Evolutionary conservation across 2,113 vertebrate species (phyloP).

Genomic region (Gymnocephalus cernua): DNA sequence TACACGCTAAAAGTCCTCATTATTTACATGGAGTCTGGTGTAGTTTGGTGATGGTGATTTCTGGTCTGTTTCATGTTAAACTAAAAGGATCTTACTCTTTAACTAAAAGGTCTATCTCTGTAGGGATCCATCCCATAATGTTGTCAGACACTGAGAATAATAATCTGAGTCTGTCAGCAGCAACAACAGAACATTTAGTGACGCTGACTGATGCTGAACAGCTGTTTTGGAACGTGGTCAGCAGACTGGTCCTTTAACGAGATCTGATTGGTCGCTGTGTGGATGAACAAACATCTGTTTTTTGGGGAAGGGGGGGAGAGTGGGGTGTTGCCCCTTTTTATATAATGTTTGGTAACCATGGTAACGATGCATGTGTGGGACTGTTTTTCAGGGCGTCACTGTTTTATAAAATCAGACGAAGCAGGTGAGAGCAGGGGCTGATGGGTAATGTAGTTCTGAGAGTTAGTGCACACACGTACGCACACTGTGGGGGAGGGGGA

Average conservation of each 20-base stretch:
- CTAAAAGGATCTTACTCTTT: too few species aligned
- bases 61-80: too few species aligned
- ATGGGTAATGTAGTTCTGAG: constrained; percentile 51
- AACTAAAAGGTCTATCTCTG: too few species aligned
- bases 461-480: background rate
- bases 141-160: too few species aligned
- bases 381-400: background rate
- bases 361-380: constrained; percentile 54
- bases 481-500: too few species aligned
- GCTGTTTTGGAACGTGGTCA: background rate
- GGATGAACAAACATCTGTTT: constrained; percentile 18
- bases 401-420: constrained; percentile 38
- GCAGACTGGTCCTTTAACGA: background rate
- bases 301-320: background rate
- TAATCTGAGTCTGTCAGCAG: too few species aligned
- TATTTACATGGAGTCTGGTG: too few species aligned
- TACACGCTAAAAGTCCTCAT: too few species aligned
- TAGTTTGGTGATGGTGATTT: too few species aligned
- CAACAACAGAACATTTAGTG: too few species aligned
- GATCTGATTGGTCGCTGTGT: constrained; percentile 44
- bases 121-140: too few species aligned
- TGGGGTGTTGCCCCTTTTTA: constrained; percentile 32
- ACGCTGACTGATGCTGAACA: too few species aligned
- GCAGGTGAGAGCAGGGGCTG: constrained; percentile 18
- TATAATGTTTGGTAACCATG: constrained; percentile 55